A percentile compares a stretch with the other conserved stretches of the same genome.
phyloP scores from a whole-genome alignment of 2,888 invertebrate genomes.

The Lithophane ornitopus region DNA sequence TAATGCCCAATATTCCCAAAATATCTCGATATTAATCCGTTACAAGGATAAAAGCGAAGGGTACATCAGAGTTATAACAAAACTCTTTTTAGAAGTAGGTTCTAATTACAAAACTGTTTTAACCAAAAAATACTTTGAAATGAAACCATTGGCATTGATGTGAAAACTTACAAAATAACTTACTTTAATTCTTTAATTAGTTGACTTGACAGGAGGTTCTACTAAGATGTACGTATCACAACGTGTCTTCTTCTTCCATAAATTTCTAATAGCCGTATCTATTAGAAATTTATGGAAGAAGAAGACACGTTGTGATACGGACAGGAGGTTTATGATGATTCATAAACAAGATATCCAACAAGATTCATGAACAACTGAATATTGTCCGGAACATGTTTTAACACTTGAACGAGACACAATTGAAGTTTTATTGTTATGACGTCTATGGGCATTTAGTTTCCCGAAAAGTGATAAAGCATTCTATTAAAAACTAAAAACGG shows the following conservation, averaged over 20 bases:
- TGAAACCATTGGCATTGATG: background rate
- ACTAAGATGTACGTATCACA: background rate
- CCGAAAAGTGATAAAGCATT: background rate
- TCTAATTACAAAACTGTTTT: background rate
- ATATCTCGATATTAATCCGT: background rate
- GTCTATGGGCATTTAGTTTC: too few species aligned
- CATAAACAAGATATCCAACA: background rate
- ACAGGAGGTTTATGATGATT: background rate
- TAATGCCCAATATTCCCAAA: slow-evolving; percentile 3
- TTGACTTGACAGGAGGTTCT: background rate
- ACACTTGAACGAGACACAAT: background rate
- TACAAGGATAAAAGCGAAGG: background rate
- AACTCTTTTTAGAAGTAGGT: background rate
- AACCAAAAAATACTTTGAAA: background rate
- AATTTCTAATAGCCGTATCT: too few species aligned
- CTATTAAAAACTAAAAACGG: background rate
- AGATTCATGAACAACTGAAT: too few species aligned
- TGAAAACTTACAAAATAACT: background rate
- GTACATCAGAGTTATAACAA: background rate
- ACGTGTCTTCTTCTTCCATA: too few species aligned
- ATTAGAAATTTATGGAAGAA: background rate
- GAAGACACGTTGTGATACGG: background rate
- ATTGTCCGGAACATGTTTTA: background rate
- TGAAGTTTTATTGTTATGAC: too few species aligned
- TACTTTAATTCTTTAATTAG: background rate